Percentiles rank a stretch among this genome's conserved stretches.
phyloP scores from a whole-genome alignment of 2,888 invertebrate genomes.

The Coelinius sp. region DNA sequence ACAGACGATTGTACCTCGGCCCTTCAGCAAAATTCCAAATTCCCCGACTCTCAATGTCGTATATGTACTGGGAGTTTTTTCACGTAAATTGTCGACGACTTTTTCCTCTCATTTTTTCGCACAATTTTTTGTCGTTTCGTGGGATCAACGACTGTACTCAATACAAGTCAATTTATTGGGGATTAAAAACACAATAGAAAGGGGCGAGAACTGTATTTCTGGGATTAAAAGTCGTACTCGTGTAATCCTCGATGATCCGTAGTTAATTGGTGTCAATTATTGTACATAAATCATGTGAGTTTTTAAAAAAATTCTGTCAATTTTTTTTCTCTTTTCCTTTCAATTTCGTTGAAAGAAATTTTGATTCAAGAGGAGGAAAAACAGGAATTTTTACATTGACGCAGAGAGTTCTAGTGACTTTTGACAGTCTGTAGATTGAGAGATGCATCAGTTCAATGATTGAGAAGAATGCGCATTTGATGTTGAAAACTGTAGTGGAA shows the following conservation, averaged over 20 bases:
- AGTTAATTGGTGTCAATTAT: too few relatives aligned
- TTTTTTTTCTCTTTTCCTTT: too few relatives aligned
- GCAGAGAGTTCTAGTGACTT: too few relatives aligned
- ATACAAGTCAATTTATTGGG: slow-evolving; percentile 1
- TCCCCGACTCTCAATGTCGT: not conserved
- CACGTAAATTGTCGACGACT: not conserved
- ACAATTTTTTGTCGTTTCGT: not conserved
- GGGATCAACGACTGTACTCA: not conserved
- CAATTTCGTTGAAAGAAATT: too few relatives aligned
- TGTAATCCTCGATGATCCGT: not conserved
- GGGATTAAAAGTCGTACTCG: not conserved
- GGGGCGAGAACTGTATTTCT: not conserved
- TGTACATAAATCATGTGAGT: not conserved
- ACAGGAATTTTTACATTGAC: too few relatives aligned
- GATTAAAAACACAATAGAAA: not conserved
- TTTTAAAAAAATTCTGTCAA: not conserved
- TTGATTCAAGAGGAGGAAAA: too few relatives aligned
- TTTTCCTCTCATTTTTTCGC: not conserved
- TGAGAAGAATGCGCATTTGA: too few relatives aligned
- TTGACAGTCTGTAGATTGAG: too few relatives aligned
- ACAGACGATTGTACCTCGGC: not conserved
- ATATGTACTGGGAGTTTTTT: not conserved
- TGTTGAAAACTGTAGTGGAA: too few relatives aligned
- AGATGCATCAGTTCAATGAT: too few relatives aligned
- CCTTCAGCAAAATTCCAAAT: slow-evolving; percentile 1